These are phyloP conservation scores for Cyclura pinguis DNA, from an alignment of 2,797 vertebrate genomes.

Conservation along the genomic window DNA sequence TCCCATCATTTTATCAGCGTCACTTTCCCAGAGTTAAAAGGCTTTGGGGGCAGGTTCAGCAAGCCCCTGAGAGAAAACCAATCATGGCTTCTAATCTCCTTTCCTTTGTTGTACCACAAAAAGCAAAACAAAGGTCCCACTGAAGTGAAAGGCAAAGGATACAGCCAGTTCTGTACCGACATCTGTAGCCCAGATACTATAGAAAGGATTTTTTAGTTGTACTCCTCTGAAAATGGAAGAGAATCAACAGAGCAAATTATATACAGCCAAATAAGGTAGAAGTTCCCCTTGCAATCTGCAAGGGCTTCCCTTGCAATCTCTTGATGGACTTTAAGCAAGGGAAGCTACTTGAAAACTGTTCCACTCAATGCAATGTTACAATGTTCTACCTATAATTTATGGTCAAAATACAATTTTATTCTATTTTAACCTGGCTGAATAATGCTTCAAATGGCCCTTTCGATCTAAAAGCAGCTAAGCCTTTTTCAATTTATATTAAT, in stretches of 20 bases:
- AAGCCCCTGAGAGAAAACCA: not conserved
- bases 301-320: not conserved
- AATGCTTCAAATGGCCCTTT: not conserved
- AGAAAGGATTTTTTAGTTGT: constrained; percentile 97
- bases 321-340: not conserved
- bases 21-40: not conserved
- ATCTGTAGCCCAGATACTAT: constrained; percentile 98
- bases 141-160: constrained; percentile 82
- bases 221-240: constrained; percentile 86
- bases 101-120: not conserved
- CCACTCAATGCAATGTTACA: not conserved
- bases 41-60: not conserved
- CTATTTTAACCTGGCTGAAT: not conserved
- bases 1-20: not conserved
- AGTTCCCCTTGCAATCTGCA: not conserved
- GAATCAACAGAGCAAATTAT: constrained; percentile 18
- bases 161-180: constrained; percentile 95
- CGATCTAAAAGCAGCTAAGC: not conserved
- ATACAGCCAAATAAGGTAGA: not conserved
- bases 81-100: not conserved
- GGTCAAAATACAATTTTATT: not conserved
- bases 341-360: not conserved
- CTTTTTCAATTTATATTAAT: not conserved
- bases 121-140: accelerated
- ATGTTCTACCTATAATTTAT: not conserved